Conservation (phyloP, 2,888 invertebrate species). For the Amiota mariae region DNA sequence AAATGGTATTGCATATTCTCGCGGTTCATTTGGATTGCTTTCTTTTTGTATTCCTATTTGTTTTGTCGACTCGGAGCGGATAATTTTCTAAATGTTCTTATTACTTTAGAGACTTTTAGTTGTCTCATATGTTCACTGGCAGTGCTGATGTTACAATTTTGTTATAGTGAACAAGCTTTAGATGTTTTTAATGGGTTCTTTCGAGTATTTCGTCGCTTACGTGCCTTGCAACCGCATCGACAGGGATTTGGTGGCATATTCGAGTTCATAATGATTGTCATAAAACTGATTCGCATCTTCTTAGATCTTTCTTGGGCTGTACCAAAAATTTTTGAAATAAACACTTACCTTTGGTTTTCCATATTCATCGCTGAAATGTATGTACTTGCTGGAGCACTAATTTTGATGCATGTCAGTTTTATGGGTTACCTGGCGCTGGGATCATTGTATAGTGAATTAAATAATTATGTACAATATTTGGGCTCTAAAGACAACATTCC, state of each 20-base stretch:
- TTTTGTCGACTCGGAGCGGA: slow-evolving; percentile 7
- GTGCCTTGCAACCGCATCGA: slow-evolving; percentile 22
- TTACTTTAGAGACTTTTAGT: slow-evolving; percentile 27
- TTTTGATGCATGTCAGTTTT: slow-evolving; percentile 49
- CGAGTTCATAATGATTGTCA: slow-evolving; percentile 43
- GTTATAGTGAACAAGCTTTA: slow-evolving; percentile 40
- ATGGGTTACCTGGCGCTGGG: slow-evolving; percentile 53
- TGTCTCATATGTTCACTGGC: slow-evolving; percentile 29
- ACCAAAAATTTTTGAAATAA: fast-evolving
- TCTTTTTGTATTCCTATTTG: slow-evolving; percentile 17
- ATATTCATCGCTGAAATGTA: slow-evolving; percentile 15
- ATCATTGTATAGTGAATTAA: slow-evolving; percentile 47
- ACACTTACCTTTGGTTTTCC: fast-evolving
- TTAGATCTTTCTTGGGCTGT: slow-evolving; percentile 38
- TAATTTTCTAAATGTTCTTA: slow-evolving; percentile 12
- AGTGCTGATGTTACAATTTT: slow-evolving; percentile 44
- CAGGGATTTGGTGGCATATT: slow-evolving; percentile 42
- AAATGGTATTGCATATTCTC: slow-evolving; percentile 46
- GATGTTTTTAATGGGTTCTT: slow-evolving; percentile 47
- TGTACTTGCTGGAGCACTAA: slow-evolving; percentile 20
- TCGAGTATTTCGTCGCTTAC: slow-evolving; percentile 41
- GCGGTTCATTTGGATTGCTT: slow-evolving; percentile 12
- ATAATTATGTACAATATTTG: slow-evolving; percentile 47
- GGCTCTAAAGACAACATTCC: slow-evolving; percentile 36
- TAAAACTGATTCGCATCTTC: slow-evolving; percentile 38